Base-by-base conservation (phyloP, 2,797 vertebrate genomes). In the Platalea minor region DNA sequence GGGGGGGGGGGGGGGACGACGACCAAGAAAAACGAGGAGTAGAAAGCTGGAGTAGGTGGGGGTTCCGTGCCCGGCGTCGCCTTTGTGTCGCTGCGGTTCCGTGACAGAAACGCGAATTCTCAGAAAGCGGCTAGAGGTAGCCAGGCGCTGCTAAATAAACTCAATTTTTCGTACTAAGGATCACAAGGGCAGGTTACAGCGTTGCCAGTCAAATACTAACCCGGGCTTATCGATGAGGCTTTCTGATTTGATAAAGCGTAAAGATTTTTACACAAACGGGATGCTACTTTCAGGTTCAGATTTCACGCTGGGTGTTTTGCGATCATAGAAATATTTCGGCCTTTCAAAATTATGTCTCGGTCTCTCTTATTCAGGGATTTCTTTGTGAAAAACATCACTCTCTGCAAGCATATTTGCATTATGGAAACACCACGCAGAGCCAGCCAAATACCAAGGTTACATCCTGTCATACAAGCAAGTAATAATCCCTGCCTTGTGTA, bases 101-200 rank as follows among this genome's bases (percentile, higher is more conserved):
- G 4, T 18, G 50, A 25, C 13, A 35, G 65, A 2, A 9, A 0
- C 0, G 1, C 3, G 24, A 0, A 0, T 2, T 2, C 0, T n/a
- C 2, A 2, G 35, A 4, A 39, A 3, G 10, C 0, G 3, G 13
- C 0, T 16, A 1, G 0, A 1, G 3, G 25, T 1, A 0, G 29
- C 2, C 1, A 0, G 17, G 0, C 10, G 20, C 7, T 33, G 59
- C 33, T 24, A 0, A 21, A 13, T 20, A 12, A 48, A 7, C 5
- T 9, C 3, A 0, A 0, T 37, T 12, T 1, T 10, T 51, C 21
- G 0, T 10, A 5, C 21, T 9, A 5, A 13, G 45, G 7, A 2
- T 11, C 43, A 2, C 11, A 2, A 15, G 11, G 13, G 11, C 18
- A 4, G n/a, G 0, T 33, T 10, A 0, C 15, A 16, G 59, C 28